Percentiles rank a stretch among this genome's conserved stretches.
Evolutionary conservation across 1,140 invertebrate species (phyloP).

Genomic region (Solen grandis): DNA sequence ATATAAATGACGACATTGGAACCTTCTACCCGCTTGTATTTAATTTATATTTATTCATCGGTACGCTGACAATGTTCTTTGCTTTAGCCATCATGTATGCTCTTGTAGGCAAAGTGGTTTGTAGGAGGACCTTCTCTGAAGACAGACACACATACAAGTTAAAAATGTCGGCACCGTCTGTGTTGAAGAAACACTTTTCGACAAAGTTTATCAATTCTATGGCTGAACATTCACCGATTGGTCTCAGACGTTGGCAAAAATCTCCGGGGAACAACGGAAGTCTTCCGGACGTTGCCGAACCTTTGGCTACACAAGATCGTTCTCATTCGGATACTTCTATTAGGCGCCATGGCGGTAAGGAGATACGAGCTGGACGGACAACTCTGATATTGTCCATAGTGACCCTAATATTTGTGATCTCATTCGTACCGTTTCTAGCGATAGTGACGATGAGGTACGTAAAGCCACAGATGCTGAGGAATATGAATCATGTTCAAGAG

Average conservation of each 20-base stretch:
- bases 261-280: neutral
- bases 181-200: slow-evolving; percentile 10
- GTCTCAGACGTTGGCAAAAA: neutral
- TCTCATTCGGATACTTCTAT: slow-evolving; percentile 26
- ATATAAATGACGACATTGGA: slow-evolving; percentile 10
- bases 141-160: neutral
- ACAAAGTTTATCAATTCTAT: slow-evolving; percentile 29
- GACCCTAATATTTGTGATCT: slow-evolving; percentile 44
- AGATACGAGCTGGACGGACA: slow-evolving; percentile 41
- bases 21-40: slow-evolving; percentile 28
- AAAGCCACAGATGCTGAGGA: slow-evolving; percentile 8
- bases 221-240: slow-evolving; percentile 13
- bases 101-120: slow-evolving; percentile 36
- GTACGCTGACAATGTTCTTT: slow-evolving; percentile 30
- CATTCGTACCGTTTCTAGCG: slow-evolving; percentile 53
- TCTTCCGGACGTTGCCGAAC: slow-evolving; percentile 34
- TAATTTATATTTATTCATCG: slow-evolving; percentile 42
- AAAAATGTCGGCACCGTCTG: neutral
- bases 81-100: slow-evolving; percentile 36
- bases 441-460: slow-evolving; percentile 41
- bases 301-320: neutral
- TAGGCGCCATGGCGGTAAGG: slow-evolving; percentile 44
- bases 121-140: slow-evolving; percentile 4
- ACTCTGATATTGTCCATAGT: slow-evolving; percentile 54
- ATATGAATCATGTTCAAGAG: slow-evolving; percentile 13